Evolutionary conservation across 2,888 invertebrate genomes (phyloP).

Genomic region (Callosobruchus maculatus): DNA sequence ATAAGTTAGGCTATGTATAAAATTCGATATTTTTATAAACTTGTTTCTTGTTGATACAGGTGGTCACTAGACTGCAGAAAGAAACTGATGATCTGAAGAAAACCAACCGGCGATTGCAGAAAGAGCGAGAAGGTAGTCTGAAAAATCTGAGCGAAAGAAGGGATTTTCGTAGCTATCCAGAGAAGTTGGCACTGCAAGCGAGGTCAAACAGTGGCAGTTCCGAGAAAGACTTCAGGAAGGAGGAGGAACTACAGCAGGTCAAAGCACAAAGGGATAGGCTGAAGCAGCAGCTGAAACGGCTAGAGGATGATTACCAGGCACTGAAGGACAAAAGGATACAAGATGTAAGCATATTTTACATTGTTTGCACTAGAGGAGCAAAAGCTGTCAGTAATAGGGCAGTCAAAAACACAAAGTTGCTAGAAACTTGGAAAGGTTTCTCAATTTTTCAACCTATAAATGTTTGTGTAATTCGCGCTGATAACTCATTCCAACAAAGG

Average conservation of each 20-base stretch:
- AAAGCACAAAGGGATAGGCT: constrained; percentile 61
- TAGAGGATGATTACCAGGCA: constrained; percentile 72
- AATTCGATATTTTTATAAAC: no score
- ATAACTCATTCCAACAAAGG: no score
- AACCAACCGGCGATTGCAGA: constrained; percentile 71
- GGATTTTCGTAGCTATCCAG: constrained; percentile 42
- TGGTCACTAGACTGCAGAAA: constrained; percentile 64
- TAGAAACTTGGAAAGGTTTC: no score
- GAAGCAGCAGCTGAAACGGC: constrained; percentile 51
- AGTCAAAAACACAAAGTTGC: no score
- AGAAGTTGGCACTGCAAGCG: constrained; percentile 34
- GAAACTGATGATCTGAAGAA: constrained; percentile 74
- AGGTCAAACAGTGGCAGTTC: constrained; percentile 36
- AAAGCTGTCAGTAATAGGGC: no score
- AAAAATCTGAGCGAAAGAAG: constrained; percentile 45
- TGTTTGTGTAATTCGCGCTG: no score
- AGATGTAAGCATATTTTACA: constrained; percentile 61
- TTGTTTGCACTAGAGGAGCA: no score
- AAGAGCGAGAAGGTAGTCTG: constrained; percentile 64
- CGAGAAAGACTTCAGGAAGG: constrained; percentile 49
- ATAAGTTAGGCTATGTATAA: no score
- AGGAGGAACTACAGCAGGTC: constrained; percentile 52
- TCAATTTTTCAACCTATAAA: no score
- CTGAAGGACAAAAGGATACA: constrained; percentile 75
- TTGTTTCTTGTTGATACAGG: no score